Base-by-base conservation (phyloP, 2,888 invertebrate species). In the Diarsia mendica region DNA sequence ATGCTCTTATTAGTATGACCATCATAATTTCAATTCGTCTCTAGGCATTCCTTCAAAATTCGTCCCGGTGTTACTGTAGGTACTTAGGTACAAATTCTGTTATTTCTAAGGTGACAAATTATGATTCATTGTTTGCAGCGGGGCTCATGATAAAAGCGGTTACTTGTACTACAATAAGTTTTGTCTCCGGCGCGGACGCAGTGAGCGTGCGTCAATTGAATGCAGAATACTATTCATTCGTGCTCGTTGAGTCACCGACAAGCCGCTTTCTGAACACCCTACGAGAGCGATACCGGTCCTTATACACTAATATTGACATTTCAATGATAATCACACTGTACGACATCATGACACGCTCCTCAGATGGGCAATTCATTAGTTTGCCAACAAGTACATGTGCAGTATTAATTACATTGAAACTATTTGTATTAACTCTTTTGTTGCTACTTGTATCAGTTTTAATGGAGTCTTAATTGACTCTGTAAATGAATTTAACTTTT, bases 161-260 rank as follows among this genome's bases (percentile, higher is more conserved):
- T 28, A 28, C 28, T 28, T 28, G 28, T 90, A 89, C 88, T 90
- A 92, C 92, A 92, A 91, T 91, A 90, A 89, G 89, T 88, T 87
- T 87, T 88, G 87, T 86, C 91, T 91, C 91, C 89, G 88, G 88
- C 90, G 90, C 89, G 86, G 88, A 87, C 89, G 85, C 84, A 80
- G 87, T 89, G 88, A 84, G 84, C 85, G 86, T 87, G 92, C 94
- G 93, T 90, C 90, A 88, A 91, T 91, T 93, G 95, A 94, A 95
- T 95, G 91, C 90, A 91, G 92, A 96, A 92, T 92, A 89, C 88
- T 89, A 89, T 92, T 93, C 92, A 92, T 93, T 91, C 90, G 91
- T 91, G 82, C 87, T 75, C 88, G 93, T 92, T 95, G 95, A 96
- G 92, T 96, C 96, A 95, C 88, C 87, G 89, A 80, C 90, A 88